A percentile compares a stretch with the other conserved stretches of the same genome.
These are phyloP conservation scores for Drosophila borealis DNA, from an alignment of 2,888 invertebrate species.

Conservation along the genomic window DNA sequence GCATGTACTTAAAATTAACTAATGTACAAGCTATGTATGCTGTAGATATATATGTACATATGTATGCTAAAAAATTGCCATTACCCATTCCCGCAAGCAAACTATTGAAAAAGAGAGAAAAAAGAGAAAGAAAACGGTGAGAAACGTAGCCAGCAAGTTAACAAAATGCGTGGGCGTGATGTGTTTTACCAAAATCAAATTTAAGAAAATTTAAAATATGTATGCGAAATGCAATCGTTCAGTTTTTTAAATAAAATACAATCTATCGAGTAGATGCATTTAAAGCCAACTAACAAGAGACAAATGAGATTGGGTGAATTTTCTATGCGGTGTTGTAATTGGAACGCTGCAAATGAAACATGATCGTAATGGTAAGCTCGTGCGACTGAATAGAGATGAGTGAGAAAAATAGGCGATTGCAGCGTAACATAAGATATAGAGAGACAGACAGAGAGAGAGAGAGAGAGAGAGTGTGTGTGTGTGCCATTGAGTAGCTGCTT, in stretches of 20 bases:
- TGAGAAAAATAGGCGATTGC: neutral
- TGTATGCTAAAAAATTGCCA: slow-evolving; percentile 83
- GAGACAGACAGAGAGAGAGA: slow-evolving; percentile 5
- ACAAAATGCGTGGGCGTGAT: slow-evolving; percentile 27
- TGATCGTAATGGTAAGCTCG: slow-evolving; percentile 11
- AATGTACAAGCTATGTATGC: slow-evolving; percentile 8
- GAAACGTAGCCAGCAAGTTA: slow-evolving; percentile 55
- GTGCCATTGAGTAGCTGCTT: slow-evolving; percentile 18
- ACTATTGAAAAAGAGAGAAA: slow-evolving; percentile 70
- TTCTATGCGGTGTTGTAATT: neutral
- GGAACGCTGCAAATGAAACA: slow-evolving; percentile 18
- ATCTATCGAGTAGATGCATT: slow-evolving; percentile 1
- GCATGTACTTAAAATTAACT: slow-evolving; percentile 5
- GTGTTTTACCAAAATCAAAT: slow-evolving; percentile 3
- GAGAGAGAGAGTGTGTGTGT: slow-evolving; percentile 15
- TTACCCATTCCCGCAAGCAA: slow-evolving; percentile 85
- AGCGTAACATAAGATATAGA: no score
- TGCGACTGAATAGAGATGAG: slow-evolving; percentile 6
- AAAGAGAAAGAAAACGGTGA: slow-evolving; percentile 52
- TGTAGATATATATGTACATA: slow-evolving; percentile 14
- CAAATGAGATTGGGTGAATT: slow-evolving; percentile 7
- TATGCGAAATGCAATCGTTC: slow-evolving; percentile 18
- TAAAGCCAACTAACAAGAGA: slow-evolving; percentile 13
- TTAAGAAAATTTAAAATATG: no score
- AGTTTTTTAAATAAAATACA: neutral